A percentile compares a stretch with the other conserved stretches of the same genome.
Conservation (phyloP, 92 coral and sea anemone species). For the Umimayanthus kanabou region DNA sequence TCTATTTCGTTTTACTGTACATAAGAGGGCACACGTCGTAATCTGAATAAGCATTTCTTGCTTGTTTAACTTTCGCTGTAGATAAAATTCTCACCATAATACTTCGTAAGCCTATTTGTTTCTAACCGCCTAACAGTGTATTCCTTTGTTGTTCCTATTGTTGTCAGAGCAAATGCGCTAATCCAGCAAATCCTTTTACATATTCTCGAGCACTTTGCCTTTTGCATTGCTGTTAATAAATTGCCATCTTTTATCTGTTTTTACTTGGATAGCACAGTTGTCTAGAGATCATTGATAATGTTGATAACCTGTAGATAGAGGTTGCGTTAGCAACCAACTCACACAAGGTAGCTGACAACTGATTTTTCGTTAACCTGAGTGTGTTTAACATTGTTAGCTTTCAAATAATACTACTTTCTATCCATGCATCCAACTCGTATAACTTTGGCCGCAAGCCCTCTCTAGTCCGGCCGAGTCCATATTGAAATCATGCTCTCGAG, state of each 20-base stretch:
- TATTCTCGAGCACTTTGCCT: not conserved
- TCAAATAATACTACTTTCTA: not conserved
- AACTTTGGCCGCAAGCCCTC: slow-evolving; percentile 33
- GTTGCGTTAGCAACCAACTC: not conserved
- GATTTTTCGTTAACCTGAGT: not conserved
- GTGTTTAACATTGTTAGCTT: not conserved
- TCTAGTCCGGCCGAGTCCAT: slow-evolving; percentile 47
- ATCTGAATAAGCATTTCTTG: no score
- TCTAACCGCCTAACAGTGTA: no score
- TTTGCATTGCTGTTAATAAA: not conserved
- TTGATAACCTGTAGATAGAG: not conserved
- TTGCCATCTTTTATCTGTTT: not conserved
- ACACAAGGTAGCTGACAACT: not conserved
- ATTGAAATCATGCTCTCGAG: not conserved
- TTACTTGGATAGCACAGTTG: not conserved
- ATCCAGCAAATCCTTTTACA: not conserved
- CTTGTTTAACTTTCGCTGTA: not conserved
- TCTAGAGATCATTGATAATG: not conserved
- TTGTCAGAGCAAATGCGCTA: not conserved
- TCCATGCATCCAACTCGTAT: slow-evolving; percentile 2
- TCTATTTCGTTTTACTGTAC: not conserved
- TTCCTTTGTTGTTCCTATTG: no score
- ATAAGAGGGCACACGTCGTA: not conserved
- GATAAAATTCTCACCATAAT: not conserved
- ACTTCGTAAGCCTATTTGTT: not conserved